Evolutionary conservation across 1,140 invertebrate genomes (phyloP), one percentile per base, ranked within the genome.

Genomic region (Vanessa atalanta): DNA sequence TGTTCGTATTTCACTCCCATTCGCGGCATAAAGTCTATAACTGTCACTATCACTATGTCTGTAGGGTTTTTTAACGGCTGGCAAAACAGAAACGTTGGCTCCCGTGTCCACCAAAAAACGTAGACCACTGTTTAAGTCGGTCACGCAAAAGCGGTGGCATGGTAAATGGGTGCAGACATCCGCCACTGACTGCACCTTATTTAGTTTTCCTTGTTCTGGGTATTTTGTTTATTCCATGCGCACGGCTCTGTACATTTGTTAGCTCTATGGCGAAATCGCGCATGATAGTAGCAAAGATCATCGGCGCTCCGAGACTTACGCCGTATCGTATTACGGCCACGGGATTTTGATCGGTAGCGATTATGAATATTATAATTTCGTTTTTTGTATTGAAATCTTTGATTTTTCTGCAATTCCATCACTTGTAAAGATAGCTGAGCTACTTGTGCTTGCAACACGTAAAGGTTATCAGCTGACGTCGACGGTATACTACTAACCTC

Each of bases 51-150:
- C 26, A 31, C 26, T 31, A 2, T 31, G 26, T 31, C 26, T 31
- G 26, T 31, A 31, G 26, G 26, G 26, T 31, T 31, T 31, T 31
- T 3, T 31, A 31, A 31, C 26, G 26, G 26, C 2, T 31, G 26
- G 26, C 26, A 31, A 31, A 3, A 31, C 26, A 31, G 26, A 31
- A 31, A 31, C 26, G 26, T 31, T 31, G 57, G 63, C 63, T 64
- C 66, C 65, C 47, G 57, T 63, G 26, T 68, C 47, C 31, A 53
- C 66, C 37, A 69, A 75, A 75, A 70, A 75, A 70, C 66, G 73
- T 70, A 70, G 60, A 57, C 69, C 69, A 71, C 74, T 76, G 68
- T 76, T 71, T 23, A 71, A 67, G 74, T 76, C 74, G 55, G 74
- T 76, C 37, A 75, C 67, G 63, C 73, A 70, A 11, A 75, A 63